These are phyloP conservation scores for Dascyllus trimaculatus DNA, from an alignment of 2,113 vertebrate species.

Conservation along the genomic window DNA sequence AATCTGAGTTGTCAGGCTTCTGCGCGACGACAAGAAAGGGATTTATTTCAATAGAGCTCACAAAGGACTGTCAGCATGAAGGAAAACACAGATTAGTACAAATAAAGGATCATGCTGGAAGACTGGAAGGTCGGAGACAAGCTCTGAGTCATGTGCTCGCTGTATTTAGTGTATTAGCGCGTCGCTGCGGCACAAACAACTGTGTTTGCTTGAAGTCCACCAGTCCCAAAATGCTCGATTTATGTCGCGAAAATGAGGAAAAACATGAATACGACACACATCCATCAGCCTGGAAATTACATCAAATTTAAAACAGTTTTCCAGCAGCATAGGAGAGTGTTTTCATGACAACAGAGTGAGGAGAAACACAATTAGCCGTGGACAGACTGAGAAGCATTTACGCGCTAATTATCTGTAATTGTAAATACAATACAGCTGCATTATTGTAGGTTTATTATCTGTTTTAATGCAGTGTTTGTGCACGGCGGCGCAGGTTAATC, in stretches of 20 bases:
- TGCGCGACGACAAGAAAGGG: constrained; percentile 38
- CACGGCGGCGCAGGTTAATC: background rate
- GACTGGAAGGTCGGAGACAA: constrained; percentile 28
- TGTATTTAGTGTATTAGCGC: background rate
- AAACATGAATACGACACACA: background rate
- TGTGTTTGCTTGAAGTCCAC: background rate
- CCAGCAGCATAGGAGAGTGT: background rate
- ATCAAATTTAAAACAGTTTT: constrained; percentile 10
- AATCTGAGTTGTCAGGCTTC: constrained; percentile 59
- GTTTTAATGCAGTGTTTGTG: constrained; percentile 2
- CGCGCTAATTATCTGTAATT: background rate
- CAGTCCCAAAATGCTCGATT: background rate
- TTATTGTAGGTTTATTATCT: background rate
- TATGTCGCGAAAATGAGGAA: background rate
- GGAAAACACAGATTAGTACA: constrained; percentile 55
- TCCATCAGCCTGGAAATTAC: background rate
- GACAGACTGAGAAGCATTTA: background rate
- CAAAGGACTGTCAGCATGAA: constrained; percentile 44
- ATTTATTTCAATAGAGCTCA: constrained; percentile 44
- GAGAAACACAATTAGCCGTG: constrained; percentile 44
- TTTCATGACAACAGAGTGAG: constrained; percentile 13
- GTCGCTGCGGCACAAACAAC: background rate
- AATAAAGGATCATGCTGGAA: constrained; percentile 34
- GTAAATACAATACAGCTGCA: background rate
- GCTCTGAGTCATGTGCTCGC: background rate